Conservation (phyloP, 2,888 invertebrate genomes). For the Macropis europaea region DNA sequence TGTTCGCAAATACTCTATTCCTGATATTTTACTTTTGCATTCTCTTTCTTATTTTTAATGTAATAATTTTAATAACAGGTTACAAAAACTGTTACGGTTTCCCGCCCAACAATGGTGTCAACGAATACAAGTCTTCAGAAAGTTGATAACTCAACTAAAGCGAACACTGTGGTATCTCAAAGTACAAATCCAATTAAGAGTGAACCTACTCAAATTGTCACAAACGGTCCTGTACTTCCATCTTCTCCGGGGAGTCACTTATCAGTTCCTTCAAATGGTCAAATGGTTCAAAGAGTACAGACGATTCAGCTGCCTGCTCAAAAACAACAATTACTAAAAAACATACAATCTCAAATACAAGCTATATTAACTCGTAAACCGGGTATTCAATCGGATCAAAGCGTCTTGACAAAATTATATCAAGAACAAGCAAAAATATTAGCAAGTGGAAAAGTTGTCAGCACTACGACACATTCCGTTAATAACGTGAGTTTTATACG, state of each 20-base stretch:
- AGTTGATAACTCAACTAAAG: conserved; percentile 66
- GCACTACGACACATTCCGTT: conserved; percentile 69
- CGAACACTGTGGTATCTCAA: conserved; percentile 65
- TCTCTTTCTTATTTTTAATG: background rate
- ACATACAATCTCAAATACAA: conserved; percentile 83
- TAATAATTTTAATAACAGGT: conserved; percentile 58
- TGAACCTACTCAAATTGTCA: conserved; percentile 65
- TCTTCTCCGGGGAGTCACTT: conserved; percentile 64
- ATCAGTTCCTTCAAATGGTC: conserved; percentile 70
- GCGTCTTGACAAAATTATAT: conserved; percentile 83
- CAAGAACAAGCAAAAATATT: conserved; percentile 87
- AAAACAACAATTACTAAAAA: conserved; percentile 84
- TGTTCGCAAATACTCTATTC: background rate
- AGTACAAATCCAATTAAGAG: conserved; percentile 71
- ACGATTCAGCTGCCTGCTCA: conserved; percentile 88
- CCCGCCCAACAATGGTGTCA: conserved; percentile 67
- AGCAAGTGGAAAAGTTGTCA: conserved; percentile 85
- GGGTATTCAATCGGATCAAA: conserved; percentile 82
- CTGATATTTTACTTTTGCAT: background rate
- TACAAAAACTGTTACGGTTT: conserved; percentile 66
- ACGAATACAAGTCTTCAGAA: conserved; percentile 63
- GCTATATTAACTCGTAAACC: conserved; percentile 82
- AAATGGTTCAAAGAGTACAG: conserved; percentile 83
- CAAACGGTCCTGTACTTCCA: conserved; percentile 67
- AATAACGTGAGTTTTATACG: conserved; percentile 66